Conservation (phyloP, 1,140 invertebrate species). For the Penaeus chinensis region DNA sequence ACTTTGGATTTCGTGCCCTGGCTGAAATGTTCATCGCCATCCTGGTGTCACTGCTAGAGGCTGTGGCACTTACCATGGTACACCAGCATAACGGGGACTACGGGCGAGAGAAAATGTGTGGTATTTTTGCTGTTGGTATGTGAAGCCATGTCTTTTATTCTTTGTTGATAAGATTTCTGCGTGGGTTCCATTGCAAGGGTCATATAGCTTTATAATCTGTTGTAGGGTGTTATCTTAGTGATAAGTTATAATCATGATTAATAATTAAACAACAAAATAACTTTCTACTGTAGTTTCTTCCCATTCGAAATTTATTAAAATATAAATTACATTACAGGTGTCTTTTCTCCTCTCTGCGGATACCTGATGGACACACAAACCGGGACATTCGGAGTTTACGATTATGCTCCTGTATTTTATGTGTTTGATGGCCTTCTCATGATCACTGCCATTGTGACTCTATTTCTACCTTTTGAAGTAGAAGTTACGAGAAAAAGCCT, state of each 20-base stretch:
- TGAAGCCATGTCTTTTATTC: constrained; percentile 52
- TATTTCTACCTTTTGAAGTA: constrained; percentile 63
- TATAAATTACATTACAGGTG: constrained; percentile 31
- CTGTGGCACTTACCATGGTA: constrained; percentile 83
- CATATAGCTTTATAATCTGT: background rate
- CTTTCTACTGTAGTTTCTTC: background rate
- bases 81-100: constrained; percentile 83
- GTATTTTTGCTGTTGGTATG: constrained; percentile 78
- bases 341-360: constrained; percentile 75
- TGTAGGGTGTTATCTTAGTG: background rate
- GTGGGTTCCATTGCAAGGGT: background rate
- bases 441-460: constrained; percentile 75
- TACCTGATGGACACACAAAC: constrained; percentile 67
- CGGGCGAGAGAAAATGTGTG: constrained; percentile 82
- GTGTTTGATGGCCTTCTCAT: constrained; percentile 75
- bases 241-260: background rate
- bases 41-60: constrained; percentile 78
- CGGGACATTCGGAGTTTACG: constrained; percentile 64
- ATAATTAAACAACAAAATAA: no score
- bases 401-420: constrained; percentile 72
- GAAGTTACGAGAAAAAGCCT: constrained; percentile 57
- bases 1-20: constrained; percentile 76
- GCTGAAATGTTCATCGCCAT: constrained; percentile 83
- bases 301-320: no score
- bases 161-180: background rate